Base-by-base conservation (phyloP, 2,797 vertebrate genomes). In the Ataeniobius toweri region DNA sequence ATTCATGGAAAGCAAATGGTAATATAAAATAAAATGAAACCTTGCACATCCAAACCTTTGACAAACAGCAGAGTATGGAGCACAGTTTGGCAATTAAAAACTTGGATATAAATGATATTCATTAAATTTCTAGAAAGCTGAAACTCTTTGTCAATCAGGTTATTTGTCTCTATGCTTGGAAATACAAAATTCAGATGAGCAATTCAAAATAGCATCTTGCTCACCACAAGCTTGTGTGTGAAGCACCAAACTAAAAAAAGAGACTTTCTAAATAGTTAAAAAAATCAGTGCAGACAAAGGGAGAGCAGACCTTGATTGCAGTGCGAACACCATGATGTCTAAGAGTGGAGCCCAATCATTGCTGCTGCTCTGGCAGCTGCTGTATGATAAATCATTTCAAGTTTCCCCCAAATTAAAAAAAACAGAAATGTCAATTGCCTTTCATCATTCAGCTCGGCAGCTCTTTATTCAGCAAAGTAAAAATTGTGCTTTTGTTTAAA, bases 261-360 rank as follows among this genome's bases (percentile, higher is more conserved):
- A 83, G 86, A 73, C 39, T n/a, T 20, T 46, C 18, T 55, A 20
- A 79, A 36, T 46, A 59, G 50, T 76, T 8, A 71, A 9, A 65
- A 71, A 58, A 69, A 74, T 22, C 7, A 73, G 9, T 0, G 48
- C 53, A 80, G 74, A 87, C 74, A 83, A 83, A 84, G 76, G 84
- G 50, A 79, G 65, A 79, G 85, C 68, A 85, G 88, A 83, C 78
- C 68, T 83, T 92, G 91, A 94, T 92, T 94, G 85, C 89, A 73
- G 74, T 75, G 88, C 76, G 78, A 88, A 88, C 81, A 89, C 82
- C 71, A 83, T 83, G 84, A 76, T 76, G 86, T 79, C 76, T 83
- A 76, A 90, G 89, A 93, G 86, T 90, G 88, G 81, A 74, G 72
- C 73, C 83, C 88, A 91, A 93, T 94, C 90, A 90, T 82, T 75